Evolutionary conservation across 2,888 invertebrate genomes (phyloP), one percentile per base, ranked within the genome.

Genomic region (Diarsia mendica): DNA sequence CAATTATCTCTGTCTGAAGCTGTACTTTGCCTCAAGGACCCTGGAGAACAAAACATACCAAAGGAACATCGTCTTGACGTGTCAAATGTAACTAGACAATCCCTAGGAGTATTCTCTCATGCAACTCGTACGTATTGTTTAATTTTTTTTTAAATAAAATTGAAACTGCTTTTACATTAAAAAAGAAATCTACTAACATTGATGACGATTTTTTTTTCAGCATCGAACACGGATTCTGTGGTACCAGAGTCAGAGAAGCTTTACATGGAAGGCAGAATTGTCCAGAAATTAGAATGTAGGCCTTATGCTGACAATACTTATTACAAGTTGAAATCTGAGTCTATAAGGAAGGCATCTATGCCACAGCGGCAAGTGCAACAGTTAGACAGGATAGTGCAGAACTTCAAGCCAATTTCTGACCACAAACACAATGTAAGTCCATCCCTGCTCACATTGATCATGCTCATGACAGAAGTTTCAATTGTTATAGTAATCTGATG

Each of bases 261-360:
- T 8, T 98, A 97, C 81, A 98, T 99, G 97, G 99, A 99, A 95
- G 99, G 99, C 0, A 97, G 98, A 91, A 99, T 99, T 89, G 99
- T 99, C n/a, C 99, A 99, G 92, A 98, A 99, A 92, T 96, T 99
- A 51, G 99, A 99, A 95, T 99, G 99, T 92, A 97, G 98, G 65
- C 99, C 99, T 1, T 98, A 98, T 91, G 98, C 98, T 48, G 98
- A 99, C 91, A 97, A 96, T 79, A 98, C 98, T 90, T 99, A 99
- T 92, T 99, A 99, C 97, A 98, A 98, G 93, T 94, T 99, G 8
- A 99, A 99, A 94, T 97, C 98, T 85, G 98, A 98, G 88, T 98
- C 98, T 23, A 99, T 99, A 85, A 97, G 98, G 72, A 98, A 98
- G 91, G 99, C 99, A 8, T 98, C 98, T 4, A 97, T 98, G 91